Base-by-base conservation (phyloP, 2,888 invertebrate genomes). In the Hyppa rectilinea region DNA sequence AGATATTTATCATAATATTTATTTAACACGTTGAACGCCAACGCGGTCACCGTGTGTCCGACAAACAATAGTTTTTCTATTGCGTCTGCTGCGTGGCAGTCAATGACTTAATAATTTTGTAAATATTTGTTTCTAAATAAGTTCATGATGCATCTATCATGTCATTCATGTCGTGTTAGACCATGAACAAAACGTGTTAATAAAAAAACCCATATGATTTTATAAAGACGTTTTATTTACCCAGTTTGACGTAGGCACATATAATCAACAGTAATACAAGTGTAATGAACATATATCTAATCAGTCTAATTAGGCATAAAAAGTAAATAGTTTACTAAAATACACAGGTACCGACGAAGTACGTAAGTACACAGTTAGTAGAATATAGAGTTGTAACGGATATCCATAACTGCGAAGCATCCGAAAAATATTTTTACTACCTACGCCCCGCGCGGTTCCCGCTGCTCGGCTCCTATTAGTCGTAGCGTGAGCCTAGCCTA, bases 291-390 rank as follows among this genome's bases (percentile, higher is more conserved):
- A 83, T 75, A 81, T 74, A 81, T 80, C 80, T 86, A 83, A 80
- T 87, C 87, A 88, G 85, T 87, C 87, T 87, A 88, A 75, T 83
- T 84, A 86, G 85, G 85, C 83, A 85, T 85, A 84, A 59, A 80
- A 83, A 84, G 67, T 71, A 81, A 80, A 78, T 61, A 77, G 60
- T 78, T 76, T 36, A 79, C 71, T 79, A 82, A 75, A 80, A 73
- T 74, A 78, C 71, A 84, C 81, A 84, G 83, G 83, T 86, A 82
- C 81, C 76, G 65, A 73, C 55, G 82, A 72, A 82, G 78, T 82
- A 81, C 64, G 60, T 58, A 72, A 74, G 69, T 74, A 79, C 66
- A 69, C 40, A 68, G 61, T 59, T 56, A 75, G 65, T 59, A 68
- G 58, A 67, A 74, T 38, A 47, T 65, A 29, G 45, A 9, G 36